Base-by-base conservation (phyloP, 2,888 invertebrate genomes). In the Gastrophysa polygoni region DNA sequence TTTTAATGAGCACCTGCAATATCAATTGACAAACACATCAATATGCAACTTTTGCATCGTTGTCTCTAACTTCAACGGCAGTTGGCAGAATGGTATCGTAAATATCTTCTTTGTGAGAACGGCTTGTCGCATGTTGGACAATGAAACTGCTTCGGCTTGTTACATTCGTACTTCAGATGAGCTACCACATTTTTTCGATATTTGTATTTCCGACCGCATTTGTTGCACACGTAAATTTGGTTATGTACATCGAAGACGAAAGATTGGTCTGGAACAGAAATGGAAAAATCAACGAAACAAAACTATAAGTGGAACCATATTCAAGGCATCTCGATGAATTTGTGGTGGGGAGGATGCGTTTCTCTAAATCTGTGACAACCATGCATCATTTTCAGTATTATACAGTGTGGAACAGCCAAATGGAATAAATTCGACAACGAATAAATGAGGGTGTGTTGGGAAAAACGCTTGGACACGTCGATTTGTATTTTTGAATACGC, bases 101-200 rank as follows among this genome's bases (percentile, higher is more conserved):
- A 43, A 54, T 54, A 54, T 17, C 54, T 38, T 34, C 28, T 54
- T 16, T 54, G 54, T 1, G 54, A 54, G 17, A 43, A 54, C 6
- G 16, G 14, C 43, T 54, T 54, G 3, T 28, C 24, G 14, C 54
- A 54, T 16, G 8, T 14, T 4, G 18, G 6, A 14, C 54, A 54
- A 24, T 43, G 16, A 28, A 54, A 54, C 43, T 54, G 54, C n/a
- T 54, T 54, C 2, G 54, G 54, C 28, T 29, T 76, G 14, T 78
- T 77, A 71, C 83, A 84, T 64, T 83, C 82, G 64, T 79, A 81
- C 63, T 80, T 82, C 68, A 63, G 56, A 55, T 69, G 69, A 6
- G 66, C 48, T 54, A 65, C 63, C 38, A 69, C 21, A 28, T 69
- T 68, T 14, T 63, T 63, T 49, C 66, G 66, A 47, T 68, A 66